These are phyloP conservation scores for Cosmia trapezina DNA, from an alignment of 2,888 invertebrate genomes.

Conservation along the genomic window DNA sequence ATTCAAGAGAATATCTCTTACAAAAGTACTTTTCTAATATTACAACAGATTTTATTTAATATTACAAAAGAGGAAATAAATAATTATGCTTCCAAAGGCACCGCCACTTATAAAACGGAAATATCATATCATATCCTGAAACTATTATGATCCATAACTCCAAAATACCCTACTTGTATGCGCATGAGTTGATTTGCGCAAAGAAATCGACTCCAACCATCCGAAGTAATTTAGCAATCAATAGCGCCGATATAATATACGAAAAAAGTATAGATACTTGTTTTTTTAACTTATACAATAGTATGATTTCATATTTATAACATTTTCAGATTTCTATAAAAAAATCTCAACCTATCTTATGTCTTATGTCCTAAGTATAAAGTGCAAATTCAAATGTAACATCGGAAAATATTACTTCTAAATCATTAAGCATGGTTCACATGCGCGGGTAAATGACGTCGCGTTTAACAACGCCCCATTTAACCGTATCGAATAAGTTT, in stretches of 20 bases:
- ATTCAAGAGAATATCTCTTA: slow-evolving; percentile 28
- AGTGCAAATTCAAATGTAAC: slow-evolving; percentile 32
- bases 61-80: slow-evolving; percentile 76
- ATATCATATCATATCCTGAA: slow-evolving; percentile 85
- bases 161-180: slow-evolving; percentile 78
- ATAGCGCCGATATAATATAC: slow-evolving; percentile 66
- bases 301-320: slow-evolving; percentile 55
- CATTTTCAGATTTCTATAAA: slow-evolving; percentile 38
- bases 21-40: slow-evolving; percentile 16
- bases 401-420: slow-evolving; percentile 75
- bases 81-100: slow-evolving; percentile 74
- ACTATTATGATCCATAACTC: slow-evolving; percentile 74
- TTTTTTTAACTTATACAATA: slow-evolving; percentile 45
- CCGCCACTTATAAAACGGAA: slow-evolving; percentile 84
- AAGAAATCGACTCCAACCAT: slow-evolving; percentile 73
- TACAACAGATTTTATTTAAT: slow-evolving; percentile 40
- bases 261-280: slow-evolving; percentile 63
- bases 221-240: slow-evolving; percentile 68
- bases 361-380: neutral
- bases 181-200: slow-evolving; percentile 85
- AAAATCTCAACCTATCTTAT: neutral
- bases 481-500: slow-evolving; percentile 89
- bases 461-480: slow-evolving; percentile 87
- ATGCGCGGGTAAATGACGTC: slow-evolving; percentile 79
- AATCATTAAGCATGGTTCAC: slow-evolving; percentile 88